Base-by-base conservation (phyloP, 2,113 vertebrate species). In the Pollimyrus isidori region DNA sequence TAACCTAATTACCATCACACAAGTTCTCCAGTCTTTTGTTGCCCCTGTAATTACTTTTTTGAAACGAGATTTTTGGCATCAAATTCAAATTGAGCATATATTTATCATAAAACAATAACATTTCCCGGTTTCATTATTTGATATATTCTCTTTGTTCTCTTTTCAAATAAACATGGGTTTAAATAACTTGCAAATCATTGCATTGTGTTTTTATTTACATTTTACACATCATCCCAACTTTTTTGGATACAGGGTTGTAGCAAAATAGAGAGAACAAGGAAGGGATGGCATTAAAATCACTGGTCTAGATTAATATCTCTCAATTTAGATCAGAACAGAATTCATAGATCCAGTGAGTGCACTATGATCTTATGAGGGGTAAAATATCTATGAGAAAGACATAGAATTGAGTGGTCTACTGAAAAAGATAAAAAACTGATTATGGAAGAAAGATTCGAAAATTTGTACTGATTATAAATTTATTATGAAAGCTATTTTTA, bases 191-290 rank as follows among this genome's bases (percentile, higher is more conserved):
- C 23, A 62, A n/a, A 62, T 62, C 7, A 62, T 9, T n/a, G 2
- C 56, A 62, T 9, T 62, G 7, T n/a, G 21, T 62, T 62, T 62
- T 62, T 62, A 62, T n/a, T 62, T 62, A 58, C 56, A 58, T 23
- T 58, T 58, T 58, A n/a, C 21, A 62, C 56, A n/a, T 62, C 56
- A 9, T 23, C 23, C 23, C 56, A 62, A 62, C 56, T n/a, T 23
- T 23, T n/a, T n/a, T 26, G 58, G 58, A 65, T 26, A 65, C 23
- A 26, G 3, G 58, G 9, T 65, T 65, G n/a, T 65, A 90, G 91
- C 90, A 92, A 90, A 91, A 92, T 56, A 89, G 93, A 91, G 91
- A 87, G 83, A 88, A 45, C 13, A 46, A 42, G 26, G 39, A 49
- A 50, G n/a, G 62, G 58, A 90, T 80, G 49, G 50, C 39, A 46